These are phyloP conservation scores for Eubucco bourcierii DNA, from an alignment of 2,113 vertebrate genomes.

Conservation along the genomic window DNA sequence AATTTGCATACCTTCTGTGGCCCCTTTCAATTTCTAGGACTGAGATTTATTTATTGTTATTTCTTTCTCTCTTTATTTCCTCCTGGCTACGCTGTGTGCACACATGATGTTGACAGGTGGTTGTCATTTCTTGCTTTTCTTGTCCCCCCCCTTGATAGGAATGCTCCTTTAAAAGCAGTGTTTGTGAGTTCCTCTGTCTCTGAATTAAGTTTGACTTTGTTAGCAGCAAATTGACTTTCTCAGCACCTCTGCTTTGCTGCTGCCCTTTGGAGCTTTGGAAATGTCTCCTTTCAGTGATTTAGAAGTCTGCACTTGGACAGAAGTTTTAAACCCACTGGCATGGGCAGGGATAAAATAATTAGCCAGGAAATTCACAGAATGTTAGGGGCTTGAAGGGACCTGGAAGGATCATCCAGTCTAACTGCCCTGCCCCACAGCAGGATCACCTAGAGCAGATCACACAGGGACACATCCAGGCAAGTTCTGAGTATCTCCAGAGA, in stretches of 20 bases:
- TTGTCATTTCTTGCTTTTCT: not conserved
- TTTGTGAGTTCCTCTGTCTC: slow-evolving; percentile 1
- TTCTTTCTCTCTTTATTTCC: slow-evolving; percentile 70
- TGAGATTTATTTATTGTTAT: slow-evolving; percentile 39
- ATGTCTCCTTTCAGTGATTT: not conserved
- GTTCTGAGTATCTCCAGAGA: no score
- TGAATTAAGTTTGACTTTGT: slow-evolving; percentile 1
- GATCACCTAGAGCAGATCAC: no score
- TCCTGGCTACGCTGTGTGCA: not conserved
- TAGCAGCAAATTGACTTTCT: not conserved
- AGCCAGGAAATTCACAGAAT: not conserved
- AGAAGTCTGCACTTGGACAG: not conserved
- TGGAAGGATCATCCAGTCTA: no score
- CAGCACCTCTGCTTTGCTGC: not conserved
- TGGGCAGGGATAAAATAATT: not conserved
- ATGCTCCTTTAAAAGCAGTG: not conserved
- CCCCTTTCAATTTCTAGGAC: slow-evolving; percentile 66
- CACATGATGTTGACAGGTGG: slow-evolving; percentile 19
- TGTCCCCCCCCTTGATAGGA: not conserved
- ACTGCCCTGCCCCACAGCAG: no score
- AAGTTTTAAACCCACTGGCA: not conserved
- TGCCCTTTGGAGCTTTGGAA: not conserved
- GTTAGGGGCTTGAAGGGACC: no score
- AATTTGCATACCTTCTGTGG: slow-evolving; percentile 69
- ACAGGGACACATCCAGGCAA: no score